Evolutionary conservation across 2,888 invertebrate genomes (phyloP).

Genomic region (Tetranychus truncatus): DNA sequence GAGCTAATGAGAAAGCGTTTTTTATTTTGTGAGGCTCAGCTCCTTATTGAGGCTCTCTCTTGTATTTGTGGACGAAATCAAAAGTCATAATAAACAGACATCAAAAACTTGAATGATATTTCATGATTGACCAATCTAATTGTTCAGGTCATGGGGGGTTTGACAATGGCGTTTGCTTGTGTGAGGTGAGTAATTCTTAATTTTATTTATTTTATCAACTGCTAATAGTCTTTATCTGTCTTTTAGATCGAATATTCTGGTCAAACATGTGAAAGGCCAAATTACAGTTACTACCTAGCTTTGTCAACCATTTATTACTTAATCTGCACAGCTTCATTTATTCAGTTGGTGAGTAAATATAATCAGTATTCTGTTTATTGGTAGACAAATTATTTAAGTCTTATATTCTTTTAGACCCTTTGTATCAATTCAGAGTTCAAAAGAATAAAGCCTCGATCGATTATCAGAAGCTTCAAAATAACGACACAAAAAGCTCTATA

Average conservation of each 20-base stretch:
- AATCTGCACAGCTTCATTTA: constrained; percentile 61
- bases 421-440: constrained; percentile 35
- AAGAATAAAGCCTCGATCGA: constrained; percentile 59
- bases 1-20: no score
- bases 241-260: constrained; percentile 51
- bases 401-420: constrained; percentile 23
- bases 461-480: constrained; percentile 60
- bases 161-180: constrained; percentile 71
- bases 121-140: constrained; percentile 33
- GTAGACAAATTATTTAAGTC: not conserved
- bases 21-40: no score
- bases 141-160: constrained; percentile 82
- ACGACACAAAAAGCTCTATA: constrained; percentile 78
- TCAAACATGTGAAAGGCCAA: constrained; percentile 59
- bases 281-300: constrained; percentile 52
- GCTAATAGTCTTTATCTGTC: not conserved
- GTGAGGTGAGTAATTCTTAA: constrained; percentile 49
- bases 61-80: no score
- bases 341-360: constrained; percentile 47
- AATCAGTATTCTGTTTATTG: not conserved
- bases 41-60: no score
- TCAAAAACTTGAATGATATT: no score
- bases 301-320: constrained; percentile 52
- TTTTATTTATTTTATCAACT: not conserved
- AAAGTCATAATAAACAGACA: no score